phyloP scores from a whole-genome alignment of 2,113 vertebrate genomes.

The Sigmodon hispidus region DNA sequence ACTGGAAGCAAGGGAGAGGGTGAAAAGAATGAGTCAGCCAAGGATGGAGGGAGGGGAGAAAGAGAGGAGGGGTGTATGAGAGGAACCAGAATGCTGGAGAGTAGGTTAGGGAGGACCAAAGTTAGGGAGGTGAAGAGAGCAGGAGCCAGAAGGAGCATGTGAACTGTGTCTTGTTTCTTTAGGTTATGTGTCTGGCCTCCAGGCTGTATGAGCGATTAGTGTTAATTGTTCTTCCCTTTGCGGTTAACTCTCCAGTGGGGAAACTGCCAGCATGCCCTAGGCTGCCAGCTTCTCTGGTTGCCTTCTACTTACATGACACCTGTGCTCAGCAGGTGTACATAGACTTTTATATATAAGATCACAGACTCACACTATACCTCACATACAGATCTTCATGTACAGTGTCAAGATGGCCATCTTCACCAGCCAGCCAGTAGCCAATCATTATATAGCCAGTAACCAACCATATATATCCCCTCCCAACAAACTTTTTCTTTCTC shows the following conservation, averaged over 20 bases:
- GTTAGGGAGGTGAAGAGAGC: neutral
- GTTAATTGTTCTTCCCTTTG: constrained; percentile 67
- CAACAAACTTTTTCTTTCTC: neutral
- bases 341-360: neutral
- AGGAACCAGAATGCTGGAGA: neutral
- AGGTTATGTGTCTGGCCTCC: neutral
- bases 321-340: neutral
- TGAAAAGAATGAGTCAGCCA: constrained; percentile 74
- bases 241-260: constrained; percentile 55
- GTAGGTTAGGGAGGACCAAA: neutral
- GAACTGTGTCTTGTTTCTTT: constrained; percentile 17
- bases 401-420: neutral
- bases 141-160: neutral
- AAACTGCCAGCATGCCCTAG: constrained; percentile 55
- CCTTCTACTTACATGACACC: constrained; percentile 25
- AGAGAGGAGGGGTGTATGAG: constrained; percentile 38
- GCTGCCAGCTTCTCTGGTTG: constrained; percentile 38
- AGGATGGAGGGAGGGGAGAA: constrained; percentile 45
- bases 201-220: constrained; percentile 57
- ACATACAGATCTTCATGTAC: neutral
- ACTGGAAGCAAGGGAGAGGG: constrained; percentile 40
- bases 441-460: neutral
- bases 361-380: neutral
- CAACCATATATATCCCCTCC: neutral
- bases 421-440: neutral